Percentiles rank a stretch among this genome's conserved stretches.
Evolutionary conservation across 2,797 vertebrate species (phyloP).

Genomic region (Alca torda): DNA sequence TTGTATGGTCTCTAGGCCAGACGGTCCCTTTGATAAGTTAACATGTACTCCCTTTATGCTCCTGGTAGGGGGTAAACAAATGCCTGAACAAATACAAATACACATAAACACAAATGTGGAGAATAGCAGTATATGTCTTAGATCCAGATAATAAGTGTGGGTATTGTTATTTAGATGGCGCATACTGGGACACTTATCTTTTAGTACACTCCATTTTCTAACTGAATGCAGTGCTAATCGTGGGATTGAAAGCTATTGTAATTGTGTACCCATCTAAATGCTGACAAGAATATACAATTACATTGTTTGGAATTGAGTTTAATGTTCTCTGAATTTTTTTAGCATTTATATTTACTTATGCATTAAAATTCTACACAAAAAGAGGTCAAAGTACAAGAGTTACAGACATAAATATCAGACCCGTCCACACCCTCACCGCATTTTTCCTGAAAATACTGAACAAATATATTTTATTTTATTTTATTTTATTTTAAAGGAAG

Average conservation of each 20-base stretch:
- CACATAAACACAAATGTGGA: constrained; percentile 72
- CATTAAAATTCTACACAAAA: constrained; percentile 72
- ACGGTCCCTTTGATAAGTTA: constrained; percentile 78
- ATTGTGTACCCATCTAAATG: constrained; percentile 79
- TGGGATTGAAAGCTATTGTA: constrained; percentile 77
- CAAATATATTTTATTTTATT: constrained; percentile 56
- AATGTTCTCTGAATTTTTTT: constrained; percentile 76
- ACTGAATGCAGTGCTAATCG: constrained; percentile 78
- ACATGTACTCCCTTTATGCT: constrained; percentile 74
- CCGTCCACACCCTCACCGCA: constrained; percentile 2
- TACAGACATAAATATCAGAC: constrained; percentile 60
- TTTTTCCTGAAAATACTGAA: constrained; percentile 31
- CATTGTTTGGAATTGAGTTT: constrained; percentile 78
- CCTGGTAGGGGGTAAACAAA: constrained; percentile 77
- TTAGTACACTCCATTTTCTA: constrained; percentile 79
- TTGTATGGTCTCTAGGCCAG: constrained; percentile 71
- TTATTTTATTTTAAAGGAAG: constrained; percentile 59
- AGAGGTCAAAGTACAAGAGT: constrained; percentile 57
- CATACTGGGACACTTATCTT: constrained; percentile 81
- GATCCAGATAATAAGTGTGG: constrained; percentile 76
- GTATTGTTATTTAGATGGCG: constrained; percentile 79
- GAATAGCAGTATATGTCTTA: constrained; percentile 74
- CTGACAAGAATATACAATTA: constrained; percentile 80
- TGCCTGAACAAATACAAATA: constrained; percentile 75
- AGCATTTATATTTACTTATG: constrained; percentile 78